Conservation (phyloP, 2,888 invertebrate species). For the Onchidella celtica region DNA sequence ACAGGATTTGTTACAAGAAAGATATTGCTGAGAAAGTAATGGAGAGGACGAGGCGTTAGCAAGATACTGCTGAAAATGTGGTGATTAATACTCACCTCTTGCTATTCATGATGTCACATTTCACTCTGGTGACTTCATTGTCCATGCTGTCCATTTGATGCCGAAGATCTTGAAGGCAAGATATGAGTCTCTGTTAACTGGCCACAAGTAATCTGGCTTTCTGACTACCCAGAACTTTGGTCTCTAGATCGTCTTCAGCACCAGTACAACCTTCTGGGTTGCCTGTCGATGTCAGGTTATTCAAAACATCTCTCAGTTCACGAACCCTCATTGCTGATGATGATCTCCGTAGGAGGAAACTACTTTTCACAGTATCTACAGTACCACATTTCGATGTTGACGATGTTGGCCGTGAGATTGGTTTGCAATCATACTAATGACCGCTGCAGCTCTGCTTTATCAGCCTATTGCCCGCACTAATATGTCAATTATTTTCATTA, state of each 20-base stretch:
- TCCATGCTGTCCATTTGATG: slow-evolving; percentile 44
- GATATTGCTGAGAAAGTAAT: no score
- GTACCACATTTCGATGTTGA: no score
- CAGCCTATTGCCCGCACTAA: no score
- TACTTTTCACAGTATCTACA: no score
- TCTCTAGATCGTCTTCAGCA: background rate
- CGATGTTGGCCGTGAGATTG: no score
- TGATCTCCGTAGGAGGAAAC: slow-evolving; percentile 6
- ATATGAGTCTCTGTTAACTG: slow-evolving; percentile 43
- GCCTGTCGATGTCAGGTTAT: background rate
- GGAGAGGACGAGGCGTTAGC: no score
- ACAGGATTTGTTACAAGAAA: no score
- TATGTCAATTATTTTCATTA: no score
- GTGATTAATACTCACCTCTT: slow-evolving; percentile 28
- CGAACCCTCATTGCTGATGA: slow-evolving; percentile 27
- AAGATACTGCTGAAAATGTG: no score
- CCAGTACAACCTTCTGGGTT: background rate
- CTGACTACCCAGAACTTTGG: slow-evolving; percentile 32
- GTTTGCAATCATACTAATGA: no score
- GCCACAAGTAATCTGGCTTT: slow-evolving; percentile 46
- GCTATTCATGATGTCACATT: slow-evolving; percentile 45
- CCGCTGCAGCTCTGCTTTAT: no score
- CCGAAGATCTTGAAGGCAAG: slow-evolving; percentile 39
- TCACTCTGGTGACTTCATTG: slow-evolving; percentile 47
- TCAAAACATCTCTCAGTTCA: slow-evolving; percentile 17